Evolutionary conservation across 30 jellyfish, hydroid and myxozoan genomes (phyloP).

Genomic region (Haliclystus octoradiatus): DNA sequence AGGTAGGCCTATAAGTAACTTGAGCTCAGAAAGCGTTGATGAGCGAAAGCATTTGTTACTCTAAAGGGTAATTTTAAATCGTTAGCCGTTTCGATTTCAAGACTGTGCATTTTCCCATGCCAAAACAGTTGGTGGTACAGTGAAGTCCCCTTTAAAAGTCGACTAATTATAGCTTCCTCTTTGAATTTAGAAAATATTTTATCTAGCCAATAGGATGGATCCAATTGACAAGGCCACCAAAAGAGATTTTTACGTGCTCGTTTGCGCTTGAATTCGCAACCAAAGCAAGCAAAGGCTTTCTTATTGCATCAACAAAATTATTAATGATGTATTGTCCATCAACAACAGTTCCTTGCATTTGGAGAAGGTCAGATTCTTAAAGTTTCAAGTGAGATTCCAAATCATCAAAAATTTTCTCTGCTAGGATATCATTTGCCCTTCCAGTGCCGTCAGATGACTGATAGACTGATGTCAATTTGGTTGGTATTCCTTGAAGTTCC

Average conservation of each 20-base stretch:
- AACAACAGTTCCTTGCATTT: constrained; percentile 23
- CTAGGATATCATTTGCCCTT: constrained; percentile 5
- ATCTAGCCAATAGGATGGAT: constrained; percentile 22
- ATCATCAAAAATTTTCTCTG: constrained; percentile 4
- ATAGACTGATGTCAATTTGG: constrained; percentile 3
- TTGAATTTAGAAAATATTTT: constrained; percentile 6
- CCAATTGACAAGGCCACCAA: constrained; percentile 39
- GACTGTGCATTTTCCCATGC: constrained; percentile 20
- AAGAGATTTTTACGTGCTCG: background rate
- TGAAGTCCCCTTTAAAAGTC: constrained; percentile 8
- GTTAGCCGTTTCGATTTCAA: constrained; percentile 2
- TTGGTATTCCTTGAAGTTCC: constrained; percentile 9
- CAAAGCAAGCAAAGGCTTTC: constrained; percentile 5
- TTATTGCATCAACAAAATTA: constrained; percentile 7
- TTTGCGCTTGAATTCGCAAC: background rate
- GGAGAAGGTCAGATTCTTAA: background rate
- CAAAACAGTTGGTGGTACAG: constrained; percentile 19
- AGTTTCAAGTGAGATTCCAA: background rate
- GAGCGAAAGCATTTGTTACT: constrained; percentile 22
- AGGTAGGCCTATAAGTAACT: constrained; percentile 26
- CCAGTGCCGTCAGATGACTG: constrained; percentile 19
- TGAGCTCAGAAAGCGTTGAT: constrained; percentile 24
- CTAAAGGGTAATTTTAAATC: constrained; percentile 15
- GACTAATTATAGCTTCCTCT: constrained; percentile 4
- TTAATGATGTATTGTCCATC: too few species aligned